Percentiles rank a stretch among this genome's conserved stretches.
Conservation (phyloP, 2,888 invertebrate species). For the Synergus japonicus region DNA sequence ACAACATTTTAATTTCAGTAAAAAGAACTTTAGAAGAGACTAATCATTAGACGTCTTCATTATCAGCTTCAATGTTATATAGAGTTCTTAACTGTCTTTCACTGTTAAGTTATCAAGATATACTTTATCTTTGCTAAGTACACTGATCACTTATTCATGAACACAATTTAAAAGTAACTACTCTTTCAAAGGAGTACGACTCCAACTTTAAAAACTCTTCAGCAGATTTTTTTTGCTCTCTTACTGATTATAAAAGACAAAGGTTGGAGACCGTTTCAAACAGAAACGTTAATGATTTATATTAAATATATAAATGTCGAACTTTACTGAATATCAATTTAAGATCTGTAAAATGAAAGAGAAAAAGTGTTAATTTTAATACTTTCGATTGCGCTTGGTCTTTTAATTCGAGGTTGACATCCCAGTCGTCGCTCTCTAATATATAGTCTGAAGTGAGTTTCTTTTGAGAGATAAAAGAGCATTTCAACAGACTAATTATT, state of each 20-base stretch:
- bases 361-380: too few relatives aligned
- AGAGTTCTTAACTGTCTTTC: not conserved
- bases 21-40: not conserved
- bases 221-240: not conserved
- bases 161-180: not conserved
- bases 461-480: constrained; percentile 27
- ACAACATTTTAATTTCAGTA: not conserved
- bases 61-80: not conserved
- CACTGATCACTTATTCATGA: constrained; percentile 3
- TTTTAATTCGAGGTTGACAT: too few relatives aligned
- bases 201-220: not conserved
- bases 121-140: not conserved
- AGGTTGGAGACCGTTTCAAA: not conserved
- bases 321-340: too few relatives aligned
- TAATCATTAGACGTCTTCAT: not conserved
- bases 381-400: too few relatives aligned
- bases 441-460: constrained; percentile 7
- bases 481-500: constrained; percentile 24
- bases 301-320: too few relatives aligned
- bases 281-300: not conserved
- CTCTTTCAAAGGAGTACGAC: not conserved
- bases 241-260: not conserved
- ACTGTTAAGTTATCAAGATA: not conserved
- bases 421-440: not conserved
- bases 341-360: too few relatives aligned